Conservation (phyloP, 2,113 vertebrate genomes). For the Sitta europaea region DNA sequence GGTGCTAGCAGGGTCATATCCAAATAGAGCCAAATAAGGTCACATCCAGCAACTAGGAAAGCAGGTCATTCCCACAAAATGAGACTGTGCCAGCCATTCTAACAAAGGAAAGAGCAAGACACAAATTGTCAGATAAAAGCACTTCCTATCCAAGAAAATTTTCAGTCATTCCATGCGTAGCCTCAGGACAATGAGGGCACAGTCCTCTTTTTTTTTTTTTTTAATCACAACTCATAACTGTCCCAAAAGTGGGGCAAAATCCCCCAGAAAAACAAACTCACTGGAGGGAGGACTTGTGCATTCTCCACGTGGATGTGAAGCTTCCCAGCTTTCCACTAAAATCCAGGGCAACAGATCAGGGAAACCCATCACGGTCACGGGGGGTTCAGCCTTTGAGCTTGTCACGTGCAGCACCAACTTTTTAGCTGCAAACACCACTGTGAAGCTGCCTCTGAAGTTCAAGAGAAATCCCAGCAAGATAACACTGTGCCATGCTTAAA, state of each 20-base stretch:
- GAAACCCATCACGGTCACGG: rapidly evolving
- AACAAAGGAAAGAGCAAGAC: neutral
- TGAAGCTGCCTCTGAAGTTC: neutral
- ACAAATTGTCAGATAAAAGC: neutral
- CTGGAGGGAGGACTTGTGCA: neutral
- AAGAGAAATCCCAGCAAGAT: neutral
- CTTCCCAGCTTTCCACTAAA: neutral
- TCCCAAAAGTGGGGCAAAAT: rapidly evolving
- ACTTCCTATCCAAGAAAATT: neutral
- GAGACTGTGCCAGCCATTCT: neutral
- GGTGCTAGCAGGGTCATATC: neutral
- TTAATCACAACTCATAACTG: too few relatives aligned
- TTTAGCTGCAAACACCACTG: neutral
- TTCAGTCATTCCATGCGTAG: neutral
- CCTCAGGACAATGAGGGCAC: neutral
- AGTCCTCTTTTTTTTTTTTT: neutral
- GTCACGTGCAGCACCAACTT: neutral
- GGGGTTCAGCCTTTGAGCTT: neutral
- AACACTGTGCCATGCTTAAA: neutral
- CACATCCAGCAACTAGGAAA: neutral
- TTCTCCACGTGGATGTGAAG: neutral
- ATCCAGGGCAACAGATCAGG: neutral
- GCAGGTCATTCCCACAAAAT: neutral
- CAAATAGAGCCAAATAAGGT: neutral
- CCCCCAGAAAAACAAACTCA: rapidly evolving